Conservation (phyloP, 2,797 vertebrate species). For the Periparus ater region DNA sequence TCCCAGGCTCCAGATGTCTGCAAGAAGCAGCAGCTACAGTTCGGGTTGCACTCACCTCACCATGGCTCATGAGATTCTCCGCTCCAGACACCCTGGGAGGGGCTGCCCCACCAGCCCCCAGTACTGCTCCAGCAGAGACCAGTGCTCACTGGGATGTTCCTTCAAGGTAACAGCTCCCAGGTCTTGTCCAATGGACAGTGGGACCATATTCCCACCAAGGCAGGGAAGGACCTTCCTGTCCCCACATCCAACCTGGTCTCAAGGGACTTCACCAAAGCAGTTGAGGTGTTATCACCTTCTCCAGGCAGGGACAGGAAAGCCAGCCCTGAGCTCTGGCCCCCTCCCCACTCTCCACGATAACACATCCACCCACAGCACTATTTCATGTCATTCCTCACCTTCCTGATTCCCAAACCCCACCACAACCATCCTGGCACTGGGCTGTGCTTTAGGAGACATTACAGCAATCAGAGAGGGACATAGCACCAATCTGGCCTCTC, state of each 20-base stretch:
- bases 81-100: not conserved
- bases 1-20: slow-evolving; percentile 90
- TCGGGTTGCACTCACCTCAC: not conserved
- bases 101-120: not conserved
- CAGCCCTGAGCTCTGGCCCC: not conserved
- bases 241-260: not conserved
- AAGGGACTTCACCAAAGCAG: not conserved
- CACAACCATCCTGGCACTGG: not conserved
- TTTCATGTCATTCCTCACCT: not conserved
- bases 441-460: not conserved
- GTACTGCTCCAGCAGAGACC: not conserved
- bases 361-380: rapidly evolving
- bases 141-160: not conserved
- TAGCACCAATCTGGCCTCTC: rapidly evolving
- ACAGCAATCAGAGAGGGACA: not conserved
- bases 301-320: not conserved
- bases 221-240: not conserved
- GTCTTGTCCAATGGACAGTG: rapidly evolving
- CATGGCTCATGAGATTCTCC: not conserved
- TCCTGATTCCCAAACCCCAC: not conserved
- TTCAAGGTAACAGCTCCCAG: not conserved
- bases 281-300: not conserved
- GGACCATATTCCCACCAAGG: no score
- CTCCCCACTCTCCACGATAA: not conserved
- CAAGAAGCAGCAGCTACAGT: not conserved